Evolutionary conservation across 1,140 invertebrate genomes (phyloP), one percentile per base, ranked within the genome.

Genomic region (Thalassaphorura encarpata): DNA sequence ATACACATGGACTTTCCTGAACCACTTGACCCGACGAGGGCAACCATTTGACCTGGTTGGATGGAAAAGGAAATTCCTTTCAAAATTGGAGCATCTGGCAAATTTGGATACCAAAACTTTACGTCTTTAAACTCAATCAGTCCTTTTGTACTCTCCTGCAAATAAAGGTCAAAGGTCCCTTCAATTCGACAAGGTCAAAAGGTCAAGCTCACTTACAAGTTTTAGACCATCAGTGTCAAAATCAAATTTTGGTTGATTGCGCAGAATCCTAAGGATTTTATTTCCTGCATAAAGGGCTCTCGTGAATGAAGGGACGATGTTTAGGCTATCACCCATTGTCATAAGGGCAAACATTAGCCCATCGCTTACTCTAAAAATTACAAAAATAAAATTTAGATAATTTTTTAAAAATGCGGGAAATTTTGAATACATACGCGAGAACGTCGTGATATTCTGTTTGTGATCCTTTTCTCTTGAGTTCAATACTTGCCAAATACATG

Each of bases 401-500:
- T 5, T 5, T 13, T 13, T 13, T 13, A 6, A 23, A n/a, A 49
- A 13, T 6, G 26, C 8, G 8, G 23, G 27, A 23, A 26, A n/a
- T 11, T 13, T 24, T 6, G 26, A 49, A 49, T 26, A 11, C 18
- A 52, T 41, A 16, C 33, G n/a, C n/a, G n/a, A n/a, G n/a, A n/a
- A n/a, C 19, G 6, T 49, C 27, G 26, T 21, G 23, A 49, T 49
- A 49, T n/a, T 88, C 83, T 39, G 84, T 81, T 60, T 79, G 77
- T 68, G 94, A 97, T 41, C 82, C 78, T 45, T 85, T 72, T 0
- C 90, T 84, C 77, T 97, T 94, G 71, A 92, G 95, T 11, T 78
- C 67, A 72, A 97, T 93, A 21, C 90, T 90, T 26, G 85, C 86
- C 68, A 97, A 97, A 73, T 97, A 97, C 72, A 36, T 36, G 33